These are phyloP conservation scores for Cervus canadensis DNA, from an alignment of 2,113 vertebrate species.

Conservation along the genomic window DNA sequence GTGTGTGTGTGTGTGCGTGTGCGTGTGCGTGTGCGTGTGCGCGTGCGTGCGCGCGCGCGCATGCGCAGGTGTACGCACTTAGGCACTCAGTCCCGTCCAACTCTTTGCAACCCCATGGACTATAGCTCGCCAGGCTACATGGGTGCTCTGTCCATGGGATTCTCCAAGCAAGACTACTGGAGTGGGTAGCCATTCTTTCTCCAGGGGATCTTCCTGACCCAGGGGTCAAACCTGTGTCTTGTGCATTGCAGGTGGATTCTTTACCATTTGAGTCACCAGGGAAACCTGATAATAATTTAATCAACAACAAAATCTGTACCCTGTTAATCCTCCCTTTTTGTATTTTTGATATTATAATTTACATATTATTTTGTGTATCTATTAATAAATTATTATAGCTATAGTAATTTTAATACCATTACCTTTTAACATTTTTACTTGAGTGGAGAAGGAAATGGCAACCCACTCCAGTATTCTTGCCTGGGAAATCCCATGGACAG, in stretches of 20 bases:
- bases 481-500: too few relatives aligned
- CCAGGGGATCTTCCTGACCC: not conserved
- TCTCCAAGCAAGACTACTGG: not conserved
- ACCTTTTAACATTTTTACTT: not conserved
- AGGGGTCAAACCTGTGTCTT: not conserved
- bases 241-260: not conserved
- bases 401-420: not conserved
- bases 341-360: not conserved
- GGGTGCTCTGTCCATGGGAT: not conserved
- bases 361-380: not conserved
- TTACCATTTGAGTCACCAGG: not conserved
- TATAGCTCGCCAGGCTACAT: not conserved
- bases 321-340: not conserved
- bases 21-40: too few relatives aligned
- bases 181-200: not conserved
- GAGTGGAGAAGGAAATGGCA: too few relatives aligned
- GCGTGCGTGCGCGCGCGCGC: too few relatives aligned
- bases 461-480: too few relatives aligned
- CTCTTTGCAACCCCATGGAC: not conserved
- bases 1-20: not conserved
- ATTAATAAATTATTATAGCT: not conserved
- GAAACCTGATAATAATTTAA: not conserved
- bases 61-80: not conserved
- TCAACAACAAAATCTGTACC: not conserved
- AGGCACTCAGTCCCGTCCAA: fast-evolving